Conservation (phyloP, 2,888 invertebrate genomes). For the Eretmocerus hayati region DNA sequence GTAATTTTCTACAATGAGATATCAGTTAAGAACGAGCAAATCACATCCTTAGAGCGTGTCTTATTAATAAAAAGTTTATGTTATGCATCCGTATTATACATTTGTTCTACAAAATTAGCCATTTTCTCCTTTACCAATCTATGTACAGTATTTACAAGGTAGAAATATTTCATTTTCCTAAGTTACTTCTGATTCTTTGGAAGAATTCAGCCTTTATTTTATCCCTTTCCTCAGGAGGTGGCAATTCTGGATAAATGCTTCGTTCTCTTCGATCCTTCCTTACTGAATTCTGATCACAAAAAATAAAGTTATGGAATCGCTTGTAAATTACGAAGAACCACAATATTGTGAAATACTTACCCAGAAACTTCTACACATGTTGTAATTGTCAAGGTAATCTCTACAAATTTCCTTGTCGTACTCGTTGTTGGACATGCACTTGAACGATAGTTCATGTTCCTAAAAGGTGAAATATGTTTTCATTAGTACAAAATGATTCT, state of each 20-base stretch:
- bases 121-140: slow-evolving; percentile 6
- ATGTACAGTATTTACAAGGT: slow-evolving; percentile 9
- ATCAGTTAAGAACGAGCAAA: slow-evolving; percentile 12
- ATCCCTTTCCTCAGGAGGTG: slow-evolving; percentile 62
- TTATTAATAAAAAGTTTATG: slow-evolving; percentile 18
- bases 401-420: background rate
- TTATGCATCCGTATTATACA: slow-evolving; percentile 15
- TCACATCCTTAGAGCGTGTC: slow-evolving; percentile 20
- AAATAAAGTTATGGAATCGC: background rate
- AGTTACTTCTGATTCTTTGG: no score
- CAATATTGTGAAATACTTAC: slow-evolving; percentile 1
- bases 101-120: slow-evolving; percentile 16
- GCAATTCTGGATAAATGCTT: slow-evolving; percentile 62
- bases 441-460: slow-evolving; percentile 8
- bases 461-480: slow-evolving; percentile 5
- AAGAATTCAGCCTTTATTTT: slow-evolving; percentile 59
- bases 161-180: no score
- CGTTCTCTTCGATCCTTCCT: slow-evolving; percentile 54
- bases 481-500: background rate
- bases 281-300: slow-evolving; percentile 52
- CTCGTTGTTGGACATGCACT: slow-evolving; percentile 6
- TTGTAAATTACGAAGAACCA: background rate
- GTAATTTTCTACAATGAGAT: slow-evolving; percentile 15
- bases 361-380: slow-evolving; percentile 15
- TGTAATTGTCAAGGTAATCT: slow-evolving; percentile 14